Evolutionary conservation across 2,888 invertebrate species (phyloP).

Genomic region (Scaptodrosophila latifasciaeformis): DNA sequence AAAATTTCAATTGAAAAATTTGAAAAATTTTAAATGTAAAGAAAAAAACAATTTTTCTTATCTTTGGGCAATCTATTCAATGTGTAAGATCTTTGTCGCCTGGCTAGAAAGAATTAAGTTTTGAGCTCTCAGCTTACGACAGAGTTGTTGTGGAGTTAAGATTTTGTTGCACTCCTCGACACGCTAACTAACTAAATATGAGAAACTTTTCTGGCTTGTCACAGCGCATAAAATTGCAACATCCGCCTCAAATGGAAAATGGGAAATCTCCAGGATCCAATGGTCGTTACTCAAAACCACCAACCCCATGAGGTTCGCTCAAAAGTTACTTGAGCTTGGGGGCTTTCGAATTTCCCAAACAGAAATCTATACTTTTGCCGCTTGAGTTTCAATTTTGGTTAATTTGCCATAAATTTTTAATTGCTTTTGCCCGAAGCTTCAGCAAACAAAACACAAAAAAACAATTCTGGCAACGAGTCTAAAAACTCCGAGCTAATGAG

Average conservation of each 20-base stretch:
- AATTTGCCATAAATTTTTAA: slow-evolving; percentile 4
- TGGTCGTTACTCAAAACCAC: no score
- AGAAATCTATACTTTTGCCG: not conserved
- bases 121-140: no score
- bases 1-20: no score
- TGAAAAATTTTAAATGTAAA: no score
- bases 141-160: no score
- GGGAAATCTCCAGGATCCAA: no score
- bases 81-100: not conserved
- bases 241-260: not conserved
- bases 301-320: not conserved
- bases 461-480: not conserved
- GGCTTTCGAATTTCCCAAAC: no score
- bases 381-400: slow-evolving; percentile 1
- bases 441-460: not conserved
- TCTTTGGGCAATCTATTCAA: no score
- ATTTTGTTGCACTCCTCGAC: slow-evolving; percentile 47
- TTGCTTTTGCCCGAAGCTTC: not conserved
- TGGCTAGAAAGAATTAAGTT: not conserved
- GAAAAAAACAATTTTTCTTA: no score
- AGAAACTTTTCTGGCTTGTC: slow-evolving; percentile 58
- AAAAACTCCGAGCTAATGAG: slow-evolving; percentile 1
- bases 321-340: no score
- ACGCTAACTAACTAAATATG: slow-evolving; percentile 60
- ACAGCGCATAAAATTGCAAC: slow-evolving; percentile 34